phyloP scores from a whole-genome alignment of 2,888 invertebrate species.

The Drosophila falleni region DNA sequence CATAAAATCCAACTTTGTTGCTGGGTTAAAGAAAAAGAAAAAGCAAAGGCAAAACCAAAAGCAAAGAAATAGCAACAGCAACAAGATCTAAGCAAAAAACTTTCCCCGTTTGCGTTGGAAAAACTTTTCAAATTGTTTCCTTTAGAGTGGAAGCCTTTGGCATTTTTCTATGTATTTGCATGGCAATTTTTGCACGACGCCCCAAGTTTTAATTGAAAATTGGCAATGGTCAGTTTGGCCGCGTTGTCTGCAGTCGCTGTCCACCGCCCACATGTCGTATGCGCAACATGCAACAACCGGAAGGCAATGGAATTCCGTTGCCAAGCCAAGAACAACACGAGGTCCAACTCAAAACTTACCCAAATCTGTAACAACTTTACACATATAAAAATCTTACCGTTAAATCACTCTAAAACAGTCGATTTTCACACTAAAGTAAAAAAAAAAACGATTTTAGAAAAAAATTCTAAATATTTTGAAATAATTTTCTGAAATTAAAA shows the following conservation, averaged over 20 bases:
- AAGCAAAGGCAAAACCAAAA: background rate
- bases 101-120: conserved; percentile 37
- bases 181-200: conserved; percentile 23
- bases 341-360: background rate
- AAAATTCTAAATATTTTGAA: too few relatives aligned
- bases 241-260: background rate
- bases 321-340: conserved; percentile 6
- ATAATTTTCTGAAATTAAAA: too few relatives aligned
- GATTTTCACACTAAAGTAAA: too few relatives aligned
- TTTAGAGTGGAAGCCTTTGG: conserved; percentile 30
- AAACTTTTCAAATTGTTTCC: conserved; percentile 63
- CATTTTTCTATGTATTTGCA: conserved; percentile 32
- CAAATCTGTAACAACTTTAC: background rate
- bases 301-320: conserved; percentile 9
- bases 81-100: conserved; percentile 46
- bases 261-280: conserved; percentile 31
- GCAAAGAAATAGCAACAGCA: conserved; percentile 4
- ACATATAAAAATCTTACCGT: too few relatives aligned
- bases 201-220: conserved; percentile 74
- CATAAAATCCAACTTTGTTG: conserved; percentile 39
- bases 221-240: conserved; percentile 44
- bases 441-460: too few relatives aligned
- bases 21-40: conserved; percentile 3
- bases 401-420: too few relatives aligned
- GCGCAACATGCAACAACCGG: conserved; percentile 21